Conservation (phyloP, 2,113 vertebrate genomes). For the Formicarius rufipectus region DNA sequence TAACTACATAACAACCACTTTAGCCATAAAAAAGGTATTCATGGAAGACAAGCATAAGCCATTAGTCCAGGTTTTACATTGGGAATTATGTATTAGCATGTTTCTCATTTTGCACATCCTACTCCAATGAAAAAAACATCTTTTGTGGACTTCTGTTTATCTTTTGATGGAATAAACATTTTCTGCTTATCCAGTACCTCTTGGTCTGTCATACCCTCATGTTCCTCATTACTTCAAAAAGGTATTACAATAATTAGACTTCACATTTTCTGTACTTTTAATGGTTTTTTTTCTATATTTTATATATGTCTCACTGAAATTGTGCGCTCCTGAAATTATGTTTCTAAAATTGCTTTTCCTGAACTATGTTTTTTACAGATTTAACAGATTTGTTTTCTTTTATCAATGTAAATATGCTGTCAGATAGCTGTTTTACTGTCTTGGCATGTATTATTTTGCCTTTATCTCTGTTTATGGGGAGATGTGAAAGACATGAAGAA, state of each 20-base stretch:
- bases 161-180: background rate
- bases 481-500: background rate
- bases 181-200: background rate
- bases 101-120: background rate
- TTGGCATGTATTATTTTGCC: background rate
- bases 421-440: background rate
- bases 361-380: background rate
- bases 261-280: background rate
- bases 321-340: background rate
- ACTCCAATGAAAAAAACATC: background rate
- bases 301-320: background rate
- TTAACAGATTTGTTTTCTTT: background rate
- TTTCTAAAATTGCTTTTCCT: background rate
- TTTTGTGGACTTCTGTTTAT: background rate
- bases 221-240: background rate
- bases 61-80: background rate
- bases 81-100: background rate
- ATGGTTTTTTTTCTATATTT: background rate
- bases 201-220: background rate
- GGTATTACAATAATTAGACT: background rate
- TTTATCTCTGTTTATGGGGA: background rate
- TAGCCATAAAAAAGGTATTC: background rate
- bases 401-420: background rate
- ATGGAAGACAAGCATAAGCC: background rate
- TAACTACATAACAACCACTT: background rate